Conservation (phyloP, 2,797 vertebrate species). For the Numenius phaeopus region DNA sequence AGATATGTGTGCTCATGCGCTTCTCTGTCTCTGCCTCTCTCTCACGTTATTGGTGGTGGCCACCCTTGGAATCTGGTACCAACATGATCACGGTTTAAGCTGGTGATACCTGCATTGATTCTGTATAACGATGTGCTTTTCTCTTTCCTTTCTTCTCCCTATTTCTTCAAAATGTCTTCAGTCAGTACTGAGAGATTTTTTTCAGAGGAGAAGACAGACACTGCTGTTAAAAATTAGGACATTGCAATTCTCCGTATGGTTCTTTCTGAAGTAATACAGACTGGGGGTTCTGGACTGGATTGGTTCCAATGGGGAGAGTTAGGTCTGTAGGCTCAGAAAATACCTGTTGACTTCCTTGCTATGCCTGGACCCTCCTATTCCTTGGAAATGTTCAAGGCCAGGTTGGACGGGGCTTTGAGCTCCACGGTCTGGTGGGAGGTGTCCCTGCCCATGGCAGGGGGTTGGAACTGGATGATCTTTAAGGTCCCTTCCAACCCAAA, state of each 20-base stretch:
- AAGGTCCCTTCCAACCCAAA: too few species aligned
- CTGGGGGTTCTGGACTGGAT: background rate
- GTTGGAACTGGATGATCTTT: too few species aligned
- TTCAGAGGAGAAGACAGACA: background rate
- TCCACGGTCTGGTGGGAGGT: too few species aligned
- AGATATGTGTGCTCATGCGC: background rate
- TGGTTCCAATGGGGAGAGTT: background rate
- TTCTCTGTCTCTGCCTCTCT: too few species aligned
- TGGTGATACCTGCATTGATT: background rate
- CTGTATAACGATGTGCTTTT: background rate
- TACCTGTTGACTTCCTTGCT: background rate
- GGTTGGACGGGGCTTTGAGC: too few species aligned
- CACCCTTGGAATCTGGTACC: background rate
- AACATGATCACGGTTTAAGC: fast-evolving
- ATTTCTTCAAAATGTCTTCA: background rate
- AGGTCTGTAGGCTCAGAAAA: background rate
- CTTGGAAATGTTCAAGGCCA: too few species aligned
- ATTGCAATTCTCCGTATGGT: background rate
- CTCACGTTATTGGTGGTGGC: background rate
- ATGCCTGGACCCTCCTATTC: background rate
- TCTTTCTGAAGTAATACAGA: background rate
- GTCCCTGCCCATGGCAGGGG: too few species aligned
- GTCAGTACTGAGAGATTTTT: background rate
- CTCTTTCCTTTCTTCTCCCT: background rate
- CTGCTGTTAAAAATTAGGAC: background rate